phyloP scores from a whole-genome alignment of 2,888 invertebrate species.

The Drosophila koepferae region DNA sequence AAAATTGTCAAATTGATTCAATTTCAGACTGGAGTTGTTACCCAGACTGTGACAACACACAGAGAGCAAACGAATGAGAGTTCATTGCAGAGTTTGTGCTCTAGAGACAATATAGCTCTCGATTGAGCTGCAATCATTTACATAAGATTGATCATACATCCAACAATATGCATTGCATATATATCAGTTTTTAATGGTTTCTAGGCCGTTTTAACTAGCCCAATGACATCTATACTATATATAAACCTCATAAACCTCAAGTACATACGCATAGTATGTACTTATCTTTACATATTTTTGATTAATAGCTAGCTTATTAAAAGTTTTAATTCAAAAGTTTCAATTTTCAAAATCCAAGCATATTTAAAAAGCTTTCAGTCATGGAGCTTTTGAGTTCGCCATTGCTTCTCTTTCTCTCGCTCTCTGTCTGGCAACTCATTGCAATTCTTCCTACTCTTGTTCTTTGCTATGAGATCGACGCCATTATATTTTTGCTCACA shows the following conservation, averaged over 20 bases:
- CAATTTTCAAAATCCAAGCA: conserved; percentile 8
- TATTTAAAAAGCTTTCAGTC: conserved; percentile 22
- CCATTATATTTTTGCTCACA: neutral
- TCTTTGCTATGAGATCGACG: conserved; percentile 21
- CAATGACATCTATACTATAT: conserved; percentile 17
- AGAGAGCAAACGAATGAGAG: conserved; percentile 5
- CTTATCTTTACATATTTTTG: conserved; percentile 17
- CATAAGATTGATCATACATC: conserved; percentile 20
- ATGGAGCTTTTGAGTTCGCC: conserved; percentile 43
- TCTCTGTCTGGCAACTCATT: conserved; percentile 35
- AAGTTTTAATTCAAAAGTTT: conserved; percentile 32
- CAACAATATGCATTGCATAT: conserved; percentile 3
- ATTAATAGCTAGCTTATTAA: conserved; percentile 16
- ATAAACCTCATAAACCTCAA: neutral
- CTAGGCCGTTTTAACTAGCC: conserved; percentile 13
- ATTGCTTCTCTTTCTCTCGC: conserved; percentile 2
- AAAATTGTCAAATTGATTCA: conserved; percentile 15
- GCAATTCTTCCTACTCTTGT: conserved; percentile 18
- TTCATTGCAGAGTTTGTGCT: conserved; percentile 8
- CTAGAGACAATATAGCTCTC: neutral
- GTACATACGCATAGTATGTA: conserved; percentile 3
- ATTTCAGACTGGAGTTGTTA: conserved; percentile 17
- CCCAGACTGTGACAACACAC: conserved; percentile 3
- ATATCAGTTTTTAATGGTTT: neutral
- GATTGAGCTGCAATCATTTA: conserved; percentile 28